A percentile compares a stretch with the other conserved stretches of the same genome.
These are phyloP conservation scores for Bombus sylvicola DNA, from an alignment of 1,140 invertebrate genomes.

Conservation along the genomic window DNA sequence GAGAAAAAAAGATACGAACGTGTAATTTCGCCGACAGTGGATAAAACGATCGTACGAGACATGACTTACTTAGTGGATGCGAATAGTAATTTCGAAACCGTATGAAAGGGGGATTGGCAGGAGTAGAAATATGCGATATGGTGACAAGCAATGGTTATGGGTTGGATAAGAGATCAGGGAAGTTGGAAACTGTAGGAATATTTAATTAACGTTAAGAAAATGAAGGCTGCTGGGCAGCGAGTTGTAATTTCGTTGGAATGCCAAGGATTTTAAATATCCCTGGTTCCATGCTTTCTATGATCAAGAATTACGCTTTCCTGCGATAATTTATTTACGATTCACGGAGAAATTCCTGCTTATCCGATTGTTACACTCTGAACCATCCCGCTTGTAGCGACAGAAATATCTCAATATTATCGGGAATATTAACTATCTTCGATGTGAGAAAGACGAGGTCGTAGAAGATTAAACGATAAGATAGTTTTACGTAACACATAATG, in stretches of 20 bases:
- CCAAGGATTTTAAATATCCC: not conserved
- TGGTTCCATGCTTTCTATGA: not conserved
- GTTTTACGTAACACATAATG: too few species aligned
- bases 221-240: not conserved
- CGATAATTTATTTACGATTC: not conserved
- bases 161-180: not conserved
- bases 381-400: too few species aligned
- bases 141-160: not conserved
- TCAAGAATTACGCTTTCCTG: not conserved
- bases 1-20: not conserved
- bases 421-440: too few species aligned
- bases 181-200: not conserved
- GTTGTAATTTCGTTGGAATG: not conserved
- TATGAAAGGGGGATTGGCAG: not conserved
- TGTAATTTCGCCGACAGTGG: conserved; percentile 8
- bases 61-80: not conserved
- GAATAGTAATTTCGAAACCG: not conserved
- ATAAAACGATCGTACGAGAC: not conserved
- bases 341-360: not conserved
- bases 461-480: too few species aligned
- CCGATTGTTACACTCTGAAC: not conserved
- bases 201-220: not conserved
- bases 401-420: too few species aligned
- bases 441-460: too few species aligned
- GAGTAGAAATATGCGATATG: not conserved